Base-by-base conservation (phyloP, 2,888 invertebrate genomes). In the Aradus depressus region DNA sequence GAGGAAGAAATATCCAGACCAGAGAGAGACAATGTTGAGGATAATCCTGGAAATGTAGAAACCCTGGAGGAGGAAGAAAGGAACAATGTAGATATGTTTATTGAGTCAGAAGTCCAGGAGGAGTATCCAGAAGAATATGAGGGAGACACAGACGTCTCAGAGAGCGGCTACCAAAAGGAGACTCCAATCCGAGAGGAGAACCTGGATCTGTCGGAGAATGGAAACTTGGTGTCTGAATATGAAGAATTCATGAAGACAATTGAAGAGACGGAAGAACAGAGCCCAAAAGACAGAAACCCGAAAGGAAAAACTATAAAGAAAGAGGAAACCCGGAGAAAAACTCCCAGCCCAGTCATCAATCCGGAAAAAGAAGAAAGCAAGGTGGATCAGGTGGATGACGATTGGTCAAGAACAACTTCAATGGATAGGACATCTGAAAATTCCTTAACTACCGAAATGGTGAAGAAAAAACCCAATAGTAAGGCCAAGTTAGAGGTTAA, bases 241-340 rank as follows among this genome's bases (percentile, higher is more conserved):
- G 75, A 76, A 60, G 73, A 76, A 59, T 77, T 77, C 55, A 72
- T 76, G 66, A 75, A 75, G 62, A 73, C 74, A 58, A 72, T 75
- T 2, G 68, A 67, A 44, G 65, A 65, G 21, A 67, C 67, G 52
- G 60, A 62, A 16, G 48, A 58, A 14, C n/a, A n/a, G n/a, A n/a
- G n/a, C n/a, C n/a, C n/a, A 58, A 54, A 44, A 55, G 52, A 42
- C 35, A 26, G 3, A 39, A 38, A 18, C 8, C 18, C 34, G 10
- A 3, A 31, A 22, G 32, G 26, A 3, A 42, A 42, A 32, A 16
- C 21, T 34, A n/a, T 8, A n/a, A 43, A 19, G 12, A 34, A 1
- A 42, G 41, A 22, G n/a, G n/a, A n/a, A n/a, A n/a, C n/a, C n/a
- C n/a, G n/a, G n/a, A n/a, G n/a, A n/a, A n/a, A n/a, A n/a, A n/a